Evolutionary conservation across 1,140 invertebrate genomes (phyloP), one percentile per base, ranked within the genome.

Genomic region (Brachionus rubens): DNA sequence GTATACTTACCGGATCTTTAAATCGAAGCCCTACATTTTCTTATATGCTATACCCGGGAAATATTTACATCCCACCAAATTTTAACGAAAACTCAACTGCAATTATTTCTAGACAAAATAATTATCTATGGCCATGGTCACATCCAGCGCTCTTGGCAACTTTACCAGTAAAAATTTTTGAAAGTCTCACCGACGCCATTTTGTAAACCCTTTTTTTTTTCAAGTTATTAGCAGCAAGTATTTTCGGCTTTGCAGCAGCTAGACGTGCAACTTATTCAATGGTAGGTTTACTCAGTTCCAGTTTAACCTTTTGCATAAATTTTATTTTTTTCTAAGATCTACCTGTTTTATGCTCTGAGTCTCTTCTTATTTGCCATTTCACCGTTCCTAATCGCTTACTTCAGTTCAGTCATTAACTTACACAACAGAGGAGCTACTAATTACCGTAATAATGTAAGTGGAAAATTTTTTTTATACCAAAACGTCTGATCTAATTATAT

Each of bases 51-150:
- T 65, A 65, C 43, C 59, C 59, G 9, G 59, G 59, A 65, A 65
- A 65, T 46, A 41, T 65, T 28, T 65, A 65, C 14, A 43, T 65
- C 14, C 59, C 59, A 28, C 59, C 59, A n/a, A 43, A 65, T 65
- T 65, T 43, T 43, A 36, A 43, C 10, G 19, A 14, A 10, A n/a
- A 28, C 24, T 43, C 33, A 14, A 24, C 19, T 43, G 24, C 43
- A 12, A 65, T 43, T 43, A 43, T 65, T 24, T 36, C 41, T 43
- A 65, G 59, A 65, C 59, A 65, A 28, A 36, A 65, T 36, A 36
- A 65, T 26, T 65, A 65, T 65, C 30, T 65, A 65, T 65, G 59
- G 59, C 59, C 59, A 14, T 65, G 59, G 59, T 65, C 59, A 10
- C 59, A 65, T 43, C 59, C 59, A 9, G 19, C 40, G 21, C 40